phyloP scores from a whole-genome alignment of 1,140 invertebrate genomes.

The Drosophila obscura region DNA sequence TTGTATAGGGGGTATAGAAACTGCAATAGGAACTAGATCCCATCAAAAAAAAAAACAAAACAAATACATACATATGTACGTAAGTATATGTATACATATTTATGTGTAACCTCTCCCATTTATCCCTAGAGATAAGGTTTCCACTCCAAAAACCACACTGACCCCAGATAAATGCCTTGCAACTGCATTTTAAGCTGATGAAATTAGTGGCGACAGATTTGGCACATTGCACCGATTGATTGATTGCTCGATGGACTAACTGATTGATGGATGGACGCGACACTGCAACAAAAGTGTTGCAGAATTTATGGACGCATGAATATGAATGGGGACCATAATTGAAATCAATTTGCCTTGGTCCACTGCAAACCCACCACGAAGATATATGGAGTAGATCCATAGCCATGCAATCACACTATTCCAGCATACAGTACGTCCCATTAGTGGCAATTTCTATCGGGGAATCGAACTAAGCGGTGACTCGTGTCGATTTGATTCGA shows the following conservation, averaged over 20 bases:
- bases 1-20: no score
- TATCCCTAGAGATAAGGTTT: no score
- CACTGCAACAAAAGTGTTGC: constrained; percentile 15
- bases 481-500: constrained; percentile 26
- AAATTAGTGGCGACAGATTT: constrained; percentile 52
- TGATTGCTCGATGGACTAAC: constrained; percentile 38
- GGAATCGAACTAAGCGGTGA: neutral
- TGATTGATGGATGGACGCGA: constrained; percentile 31
- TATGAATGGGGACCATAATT: constrained; percentile 14
- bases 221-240: constrained; percentile 28
- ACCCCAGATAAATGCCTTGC: constrained; percentile 2
- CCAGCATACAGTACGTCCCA: neutral
- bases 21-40: no score
- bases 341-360: constrained; percentile 26
- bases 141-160: no score
- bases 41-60: no score
- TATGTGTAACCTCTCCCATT: no score
- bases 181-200: constrained; percentile 27
- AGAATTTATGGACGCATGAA: constrained; percentile 38
- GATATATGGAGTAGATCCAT: neutral
- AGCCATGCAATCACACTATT: neutral
- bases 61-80: no score
- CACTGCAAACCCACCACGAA: neutral
- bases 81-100: no score
- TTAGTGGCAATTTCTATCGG: neutral